A percentile compares a stretch with the other conserved stretches of the same genome.
Evolutionary conservation across 2,113 vertebrate species (phyloP).

Genomic region (Ammospiza nelsoni): DNA sequence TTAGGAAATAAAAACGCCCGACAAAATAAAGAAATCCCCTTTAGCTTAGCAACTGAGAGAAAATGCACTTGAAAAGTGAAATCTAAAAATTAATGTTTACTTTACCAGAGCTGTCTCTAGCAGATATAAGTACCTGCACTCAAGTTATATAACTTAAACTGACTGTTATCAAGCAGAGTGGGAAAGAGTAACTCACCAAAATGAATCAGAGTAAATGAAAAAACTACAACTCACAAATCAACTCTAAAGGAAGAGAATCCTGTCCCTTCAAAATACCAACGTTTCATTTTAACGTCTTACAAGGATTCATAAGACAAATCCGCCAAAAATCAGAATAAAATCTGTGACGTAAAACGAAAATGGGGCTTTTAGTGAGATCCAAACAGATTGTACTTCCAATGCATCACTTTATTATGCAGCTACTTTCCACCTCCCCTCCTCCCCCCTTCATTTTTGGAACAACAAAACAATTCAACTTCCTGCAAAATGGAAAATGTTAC

Average conservation of each 20-base stretch:
- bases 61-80: neutral
- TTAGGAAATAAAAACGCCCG: neutral
- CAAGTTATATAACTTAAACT: neutral
- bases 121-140: neutral
- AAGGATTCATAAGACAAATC: neutral
- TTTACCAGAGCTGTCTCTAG: neutral
- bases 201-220: neutral
- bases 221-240: neutral
- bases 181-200: neutral
- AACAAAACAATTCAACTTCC: constrained; percentile 58
- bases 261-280: neutral
- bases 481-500: constrained; percentile 33
- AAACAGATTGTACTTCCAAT: constrained; percentile 25
- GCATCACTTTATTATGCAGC: neutral
- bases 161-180: neutral
- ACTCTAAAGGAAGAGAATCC: neutral
- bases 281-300: neutral
- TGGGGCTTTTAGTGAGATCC: neutral
- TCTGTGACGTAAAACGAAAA: neutral
- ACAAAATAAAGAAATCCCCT: neutral
- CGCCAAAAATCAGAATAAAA: neutral
- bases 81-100: neutral
- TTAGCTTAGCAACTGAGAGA: neutral
- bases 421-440: neutral
- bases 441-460: neutral